A percentile compares a stretch with the other conserved stretches of the same genome.
Conservation (phyloP, 2,797 vertebrate genomes). For the Astyanax mexicanus region DNA sequence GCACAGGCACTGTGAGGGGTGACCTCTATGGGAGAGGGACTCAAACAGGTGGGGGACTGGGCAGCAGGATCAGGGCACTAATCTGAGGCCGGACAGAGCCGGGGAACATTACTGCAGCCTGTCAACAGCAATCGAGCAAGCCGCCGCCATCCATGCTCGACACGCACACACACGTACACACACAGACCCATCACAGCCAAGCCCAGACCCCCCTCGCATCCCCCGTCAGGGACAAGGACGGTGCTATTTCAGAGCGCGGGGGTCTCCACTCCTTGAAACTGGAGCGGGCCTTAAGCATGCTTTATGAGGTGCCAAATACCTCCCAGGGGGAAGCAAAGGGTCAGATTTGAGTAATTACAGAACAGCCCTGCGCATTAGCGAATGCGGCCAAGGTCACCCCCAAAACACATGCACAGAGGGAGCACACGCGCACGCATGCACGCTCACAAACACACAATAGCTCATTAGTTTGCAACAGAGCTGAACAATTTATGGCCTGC, state of each 20-base stretch:
- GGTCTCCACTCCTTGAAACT: slow-evolving; percentile 80
- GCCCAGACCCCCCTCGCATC: not conserved
- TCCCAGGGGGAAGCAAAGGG: slow-evolving; percentile 49
- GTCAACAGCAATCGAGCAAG: slow-evolving; percentile 83
- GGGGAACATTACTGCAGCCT: slow-evolving; percentile 82
- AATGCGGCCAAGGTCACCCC: slow-evolving; percentile 79
- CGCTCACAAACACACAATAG: slow-evolving; percentile 34
- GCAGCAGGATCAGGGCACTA: slow-evolving; percentile 80
- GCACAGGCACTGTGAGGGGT: slow-evolving; percentile 42
- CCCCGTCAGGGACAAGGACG: slow-evolving; percentile 78
- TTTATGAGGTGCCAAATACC: slow-evolving; percentile 84
- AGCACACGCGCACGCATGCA: slow-evolving; percentile 28
- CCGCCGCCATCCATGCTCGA: slow-evolving; percentile 49
- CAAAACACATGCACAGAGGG: slow-evolving; percentile 23
- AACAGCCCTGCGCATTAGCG: slow-evolving; percentile 76
- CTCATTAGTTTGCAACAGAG: slow-evolving; percentile 23
- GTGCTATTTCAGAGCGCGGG: slow-evolving; percentile 79
- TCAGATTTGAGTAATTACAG: slow-evolving; percentile 73
- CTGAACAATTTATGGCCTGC: not conserved
- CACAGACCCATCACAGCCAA: slow-evolving; percentile 52
- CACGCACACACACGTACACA: slow-evolving; percentile 36
- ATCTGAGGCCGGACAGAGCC: slow-evolving; percentile 74
- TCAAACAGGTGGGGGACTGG: slow-evolving; percentile 88
- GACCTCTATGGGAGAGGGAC: slow-evolving; percentile 86
- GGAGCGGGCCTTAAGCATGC: slow-evolving; percentile 77